Base-by-base conservation (phyloP, 2,797 vertebrate genomes). In the Channa striata region DNA sequence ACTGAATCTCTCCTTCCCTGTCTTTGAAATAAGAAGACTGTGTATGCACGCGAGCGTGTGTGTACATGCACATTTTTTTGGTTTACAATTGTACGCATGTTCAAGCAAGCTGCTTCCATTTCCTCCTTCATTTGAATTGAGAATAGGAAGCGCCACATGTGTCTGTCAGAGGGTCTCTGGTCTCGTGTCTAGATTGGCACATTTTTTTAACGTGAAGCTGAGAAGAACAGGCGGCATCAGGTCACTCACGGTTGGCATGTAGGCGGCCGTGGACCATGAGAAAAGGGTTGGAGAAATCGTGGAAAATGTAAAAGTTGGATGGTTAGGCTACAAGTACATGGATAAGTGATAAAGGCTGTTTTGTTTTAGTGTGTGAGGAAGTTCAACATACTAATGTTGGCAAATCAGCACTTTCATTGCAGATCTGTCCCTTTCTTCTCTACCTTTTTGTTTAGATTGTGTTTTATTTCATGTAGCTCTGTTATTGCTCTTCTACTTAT, bases 81-180 rank as follows among this genome's bases (percentile, higher is more conserved):
- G 19, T 8, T 72, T 78, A 66, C 10, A 4, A 66, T 40, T 54
- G 51, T 52, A 59, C 67, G 69, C 58, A n/a, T 75, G 47, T 72
- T 63, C 46, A 23, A 72, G 61, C 81, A 86, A 81, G 83, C 82
- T 84, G 81, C 81, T 75, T 78, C 72, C 63, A 77, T 81, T 81
- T 84, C 78, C 76, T 78, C 69, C 49, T 68, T 68, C 71, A 80
- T 67, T 62, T 60, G 61, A 59, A 82, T 75, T 63, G 70, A 84
- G 73, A 87, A 89, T 63, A 85, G 88, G 83, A 90, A 87, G 84
- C 79, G 71, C 46, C 82, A 86, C 77, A 74, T 87, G 83, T 79
- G 78, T 86, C 65, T 77, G 67, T 66, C 40, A 0, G 49, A 75
- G 74, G 70, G 60, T 71, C 75, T 75, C 62, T 59, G 69, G 74